Evolutionary conservation across 2,888 invertebrate species (phyloP).

Genomic region (Drosophila algonquin): DNA sequence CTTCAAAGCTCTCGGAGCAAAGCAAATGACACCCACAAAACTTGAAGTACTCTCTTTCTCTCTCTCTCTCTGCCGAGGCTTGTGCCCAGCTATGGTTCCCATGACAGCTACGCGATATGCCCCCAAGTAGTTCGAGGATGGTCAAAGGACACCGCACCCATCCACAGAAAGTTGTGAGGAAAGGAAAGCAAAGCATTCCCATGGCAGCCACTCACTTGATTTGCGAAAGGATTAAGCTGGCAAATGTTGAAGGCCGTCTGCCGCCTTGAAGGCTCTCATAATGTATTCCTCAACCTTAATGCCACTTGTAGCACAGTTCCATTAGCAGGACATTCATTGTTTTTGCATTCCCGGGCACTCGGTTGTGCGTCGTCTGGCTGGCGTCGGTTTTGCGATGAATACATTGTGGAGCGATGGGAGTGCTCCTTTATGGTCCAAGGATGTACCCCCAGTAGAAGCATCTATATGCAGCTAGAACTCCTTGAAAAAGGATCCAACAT

Average conservation of each 20-base stretch:
- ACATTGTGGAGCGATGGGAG: too few species aligned
- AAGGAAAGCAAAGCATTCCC: background rate
- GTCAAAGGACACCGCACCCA: background rate
- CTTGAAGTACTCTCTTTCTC: background rate
- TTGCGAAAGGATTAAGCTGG: background rate
- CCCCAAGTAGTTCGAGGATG: background rate
- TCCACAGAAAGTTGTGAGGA: background rate
- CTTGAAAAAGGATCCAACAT: background rate
- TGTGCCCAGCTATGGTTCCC: background rate
- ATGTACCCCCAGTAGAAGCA: background rate
- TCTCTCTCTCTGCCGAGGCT: background rate
- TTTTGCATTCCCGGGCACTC: too few species aligned
- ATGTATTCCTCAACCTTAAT: background rate
- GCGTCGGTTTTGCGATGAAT: too few species aligned
- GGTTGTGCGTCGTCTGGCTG: too few species aligned
- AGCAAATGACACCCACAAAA: background rate
- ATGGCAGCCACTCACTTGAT: background rate
- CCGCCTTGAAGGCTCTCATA: background rate
- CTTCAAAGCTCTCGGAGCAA: background rate
- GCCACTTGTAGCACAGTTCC: background rate
- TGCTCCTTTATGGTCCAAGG: background rate
- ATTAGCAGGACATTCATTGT: background rate
- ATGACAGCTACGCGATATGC: background rate
- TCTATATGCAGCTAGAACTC: background rate
- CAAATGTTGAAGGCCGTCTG: background rate